A percentile compares a stretch with the other conserved stretches of the same genome.
phyloP scores from a whole-genome alignment of 1,140 invertebrate genomes.

The Thalassaphorura encarpata region DNA sequence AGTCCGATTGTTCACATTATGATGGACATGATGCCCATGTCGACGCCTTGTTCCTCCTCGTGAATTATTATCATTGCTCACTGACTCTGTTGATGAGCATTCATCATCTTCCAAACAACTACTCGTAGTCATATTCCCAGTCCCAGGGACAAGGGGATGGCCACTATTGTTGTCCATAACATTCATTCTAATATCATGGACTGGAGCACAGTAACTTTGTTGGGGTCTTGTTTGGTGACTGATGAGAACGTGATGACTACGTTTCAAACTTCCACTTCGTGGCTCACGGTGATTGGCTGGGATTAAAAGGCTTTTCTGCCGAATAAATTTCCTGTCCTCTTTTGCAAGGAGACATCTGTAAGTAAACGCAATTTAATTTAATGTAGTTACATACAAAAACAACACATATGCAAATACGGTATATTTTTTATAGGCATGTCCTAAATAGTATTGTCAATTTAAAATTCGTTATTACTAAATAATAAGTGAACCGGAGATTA shows the following conservation, averaged over 20 bases:
- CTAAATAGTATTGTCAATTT: too few relatives aligned
- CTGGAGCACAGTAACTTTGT: not conserved
- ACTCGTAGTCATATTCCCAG: not conserved
- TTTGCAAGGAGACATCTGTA: conserved; percentile 22
- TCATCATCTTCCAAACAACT: conserved; percentile 1
- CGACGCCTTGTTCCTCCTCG: not conserved
- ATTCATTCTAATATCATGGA: not conserved
- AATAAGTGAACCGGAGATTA: too few relatives aligned
- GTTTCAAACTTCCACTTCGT: conserved; percentile 16
- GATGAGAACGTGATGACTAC: conserved; percentile 12
- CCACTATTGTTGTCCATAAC: not conserved
- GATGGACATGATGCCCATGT: too few relatives aligned
- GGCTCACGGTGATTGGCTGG: conserved; percentile 15
- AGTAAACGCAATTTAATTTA: too few relatives aligned
- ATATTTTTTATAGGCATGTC: too few relatives aligned
- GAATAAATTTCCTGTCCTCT: conserved; percentile 12
- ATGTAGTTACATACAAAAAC: too few relatives aligned
- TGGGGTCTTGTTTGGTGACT: not conserved
- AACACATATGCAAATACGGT: too few relatives aligned
- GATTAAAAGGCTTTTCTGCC: conserved; percentile 20
- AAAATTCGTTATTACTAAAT: too few relatives aligned
- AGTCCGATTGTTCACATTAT: too few relatives aligned
- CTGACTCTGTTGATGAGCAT: conserved; percentile 20
- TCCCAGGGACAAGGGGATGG: not conserved
- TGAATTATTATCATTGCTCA: conserved; percentile 9